These are phyloP conservation scores for Coregonus sp. DNA, from an alignment of 2,797 vertebrate species.

Conservation along the genomic window DNA sequence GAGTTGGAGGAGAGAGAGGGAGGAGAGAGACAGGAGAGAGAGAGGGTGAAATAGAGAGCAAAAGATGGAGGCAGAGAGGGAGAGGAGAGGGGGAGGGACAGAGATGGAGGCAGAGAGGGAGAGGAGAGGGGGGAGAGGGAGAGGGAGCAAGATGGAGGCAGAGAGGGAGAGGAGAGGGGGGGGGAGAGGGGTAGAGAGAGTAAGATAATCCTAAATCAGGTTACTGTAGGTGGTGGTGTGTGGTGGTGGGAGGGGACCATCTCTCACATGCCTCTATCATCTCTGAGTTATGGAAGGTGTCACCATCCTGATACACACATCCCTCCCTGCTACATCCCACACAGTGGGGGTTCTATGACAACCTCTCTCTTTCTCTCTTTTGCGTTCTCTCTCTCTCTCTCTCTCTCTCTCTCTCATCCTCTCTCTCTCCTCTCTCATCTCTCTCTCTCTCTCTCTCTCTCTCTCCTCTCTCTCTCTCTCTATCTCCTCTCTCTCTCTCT, in stretches of 20 bases:
- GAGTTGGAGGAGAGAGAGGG: slow-evolving; percentile 5
- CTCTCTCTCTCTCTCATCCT: background rate
- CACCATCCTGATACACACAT: slow-evolving; percentile 13
- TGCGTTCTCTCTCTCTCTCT: background rate
- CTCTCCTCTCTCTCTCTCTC: background rate
- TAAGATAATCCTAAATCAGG: slow-evolving; percentile 7
- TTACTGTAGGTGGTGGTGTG: background rate
- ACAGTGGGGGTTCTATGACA: too few relatives aligned
- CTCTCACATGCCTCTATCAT: slow-evolving; percentile 31
- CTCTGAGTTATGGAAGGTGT: slow-evolving; percentile 31
- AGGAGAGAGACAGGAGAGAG: background rate
- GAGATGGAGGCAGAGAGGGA: background rate
- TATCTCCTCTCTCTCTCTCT: background rate
- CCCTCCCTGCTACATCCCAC: background rate
- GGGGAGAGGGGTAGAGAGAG: background rate
- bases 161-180: background rate
- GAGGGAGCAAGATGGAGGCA: slow-evolving; percentile 1
- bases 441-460: too few relatives aligned
- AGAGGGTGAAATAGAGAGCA: slow-evolving; percentile 9
- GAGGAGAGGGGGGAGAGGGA: slow-evolving; percentile 7
- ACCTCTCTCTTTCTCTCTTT: background rate
- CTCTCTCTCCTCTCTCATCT: too few relatives aligned
- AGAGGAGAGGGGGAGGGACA: slow-evolving; percentile 7
- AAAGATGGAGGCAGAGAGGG: background rate
- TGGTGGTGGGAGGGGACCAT: slow-evolving; percentile 13